Percentiles rank a stretch among this genome's conserved stretches.
Evolutionary conservation across 2,797 vertebrate species (phyloP).

Genomic region (Scleropages formosus): DNA sequence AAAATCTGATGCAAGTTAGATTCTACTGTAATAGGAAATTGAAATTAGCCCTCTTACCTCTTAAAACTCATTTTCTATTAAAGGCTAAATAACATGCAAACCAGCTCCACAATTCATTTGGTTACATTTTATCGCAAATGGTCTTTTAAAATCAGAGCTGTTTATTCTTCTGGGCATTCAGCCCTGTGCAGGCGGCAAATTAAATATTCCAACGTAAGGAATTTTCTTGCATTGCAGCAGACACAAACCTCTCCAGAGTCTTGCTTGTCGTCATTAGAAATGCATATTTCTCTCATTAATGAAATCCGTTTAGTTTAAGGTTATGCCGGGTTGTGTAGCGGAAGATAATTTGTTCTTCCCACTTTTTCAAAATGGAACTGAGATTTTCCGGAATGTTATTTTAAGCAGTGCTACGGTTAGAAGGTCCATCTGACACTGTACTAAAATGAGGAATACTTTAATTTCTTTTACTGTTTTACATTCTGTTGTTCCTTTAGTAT

Average conservation of each 20-base stretch:
- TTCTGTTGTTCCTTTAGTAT: conserved; percentile 4
- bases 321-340: conserved; percentile 53
- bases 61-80: conserved; percentile 49
- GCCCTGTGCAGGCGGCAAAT: conserved; percentile 46
- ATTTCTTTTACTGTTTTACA: not conserved
- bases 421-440: not conserved
- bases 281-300: conserved; percentile 71
- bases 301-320: conserved; percentile 69
- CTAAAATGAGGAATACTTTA: not conserved
- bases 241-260: conserved; percentile 58
- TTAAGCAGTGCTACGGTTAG: conserved; percentile 28
- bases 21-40: conserved; percentile 41
- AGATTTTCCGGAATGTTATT: conserved; percentile 39
- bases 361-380: conserved; percentile 62
- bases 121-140: conserved; percentile 47
- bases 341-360: conserved; percentile 63
- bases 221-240: conserved; percentile 51
- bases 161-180: conserved; percentile 44
- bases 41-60: conserved; percentile 48
- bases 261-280: conserved; percentile 65
- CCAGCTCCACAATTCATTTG: conserved; percentile 52
- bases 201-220: conserved; percentile 38
- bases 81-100: conserved; percentile 51
- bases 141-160: conserved; percentile 47
- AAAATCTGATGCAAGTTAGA: conserved; percentile 38